A percentile compares a stretch with the other conserved stretches of the same genome.
Conservation (phyloP, 2,113 vertebrate genomes). For the Pygoscelis adeliae region DNA sequence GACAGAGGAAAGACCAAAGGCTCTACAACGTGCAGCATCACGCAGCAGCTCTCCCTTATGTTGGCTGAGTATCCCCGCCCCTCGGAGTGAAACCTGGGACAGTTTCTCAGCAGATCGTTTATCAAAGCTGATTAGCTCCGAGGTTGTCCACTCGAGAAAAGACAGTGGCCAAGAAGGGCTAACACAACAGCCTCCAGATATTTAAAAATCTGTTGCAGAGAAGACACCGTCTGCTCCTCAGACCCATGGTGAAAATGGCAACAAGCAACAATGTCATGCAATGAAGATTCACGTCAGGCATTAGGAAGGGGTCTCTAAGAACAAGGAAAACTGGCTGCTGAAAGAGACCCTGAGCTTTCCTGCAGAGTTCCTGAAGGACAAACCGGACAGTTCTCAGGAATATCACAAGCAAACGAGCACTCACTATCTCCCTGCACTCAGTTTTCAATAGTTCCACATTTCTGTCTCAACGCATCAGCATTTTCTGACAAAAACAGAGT, state of each 20-base stretch:
- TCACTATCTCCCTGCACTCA: not conserved
- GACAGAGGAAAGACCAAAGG: not conserved
- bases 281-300: rapidly evolving
- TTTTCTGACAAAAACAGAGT: not conserved
- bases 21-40: not conserved
- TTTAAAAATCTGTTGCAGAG: not conserved
- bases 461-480: not conserved
- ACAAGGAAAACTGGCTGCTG: not conserved
- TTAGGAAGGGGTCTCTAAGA: not conserved
- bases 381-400: not conserved
- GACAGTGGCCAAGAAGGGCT: not conserved
- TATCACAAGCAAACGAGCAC: not conserved
- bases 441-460: not conserved
- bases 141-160: rapidly evolving
- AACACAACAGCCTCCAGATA: not conserved
- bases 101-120: not conserved
- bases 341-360: not conserved
- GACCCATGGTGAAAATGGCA: not conserved
- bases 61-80: not conserved
- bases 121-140: rapidly evolving
- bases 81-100: not conserved
- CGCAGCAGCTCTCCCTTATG: rapidly evolving
- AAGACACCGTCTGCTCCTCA: not conserved
- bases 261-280: rapidly evolving
- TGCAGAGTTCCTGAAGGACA: not conserved